phyloP scores from a whole-genome alignment of 2,113 vertebrate genomes.

The Balaenoptera acutorostrata region DNA sequence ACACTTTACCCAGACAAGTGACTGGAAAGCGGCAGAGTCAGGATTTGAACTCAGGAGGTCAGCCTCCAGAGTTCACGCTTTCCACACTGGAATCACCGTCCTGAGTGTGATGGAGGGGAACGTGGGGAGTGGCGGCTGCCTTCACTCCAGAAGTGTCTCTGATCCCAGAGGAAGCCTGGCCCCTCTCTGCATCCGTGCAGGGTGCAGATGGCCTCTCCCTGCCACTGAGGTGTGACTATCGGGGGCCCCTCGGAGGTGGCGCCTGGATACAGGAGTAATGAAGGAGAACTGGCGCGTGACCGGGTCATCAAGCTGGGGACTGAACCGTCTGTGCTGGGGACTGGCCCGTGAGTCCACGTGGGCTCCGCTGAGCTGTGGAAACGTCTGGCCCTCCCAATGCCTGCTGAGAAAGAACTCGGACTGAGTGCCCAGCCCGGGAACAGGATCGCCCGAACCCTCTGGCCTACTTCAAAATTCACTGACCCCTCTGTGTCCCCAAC shows the following conservation, averaged over 20 bases:
- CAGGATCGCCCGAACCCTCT: background rate
- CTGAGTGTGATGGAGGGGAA: no score
- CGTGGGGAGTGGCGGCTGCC: accelerated
- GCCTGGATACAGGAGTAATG: background rate
- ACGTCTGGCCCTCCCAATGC: background rate
- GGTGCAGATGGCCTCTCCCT: background rate
- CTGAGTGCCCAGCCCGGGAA: accelerated
- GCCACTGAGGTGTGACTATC: background rate
- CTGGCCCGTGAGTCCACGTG: background rate
- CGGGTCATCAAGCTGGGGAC: background rate
- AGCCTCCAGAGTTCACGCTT: background rate
- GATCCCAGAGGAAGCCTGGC: background rate
- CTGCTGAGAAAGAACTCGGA: no score
- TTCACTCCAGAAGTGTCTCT: background rate
- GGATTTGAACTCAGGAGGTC: background rate
- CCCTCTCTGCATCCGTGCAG: background rate
- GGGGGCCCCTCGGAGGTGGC: background rate
- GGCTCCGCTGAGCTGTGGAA: background rate
- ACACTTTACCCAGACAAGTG: background rate
- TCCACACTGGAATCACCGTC: accelerated
- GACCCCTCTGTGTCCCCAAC: background rate
- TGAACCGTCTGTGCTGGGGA: background rate
- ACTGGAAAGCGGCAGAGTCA: background rate
- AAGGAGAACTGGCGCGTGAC: background rate
- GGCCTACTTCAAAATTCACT: background rate